Percentiles rank a stretch among this genome's conserved stretches.
Conservation (phyloP, 2,888 invertebrate species). For the Strigamia transsilvanica region DNA sequence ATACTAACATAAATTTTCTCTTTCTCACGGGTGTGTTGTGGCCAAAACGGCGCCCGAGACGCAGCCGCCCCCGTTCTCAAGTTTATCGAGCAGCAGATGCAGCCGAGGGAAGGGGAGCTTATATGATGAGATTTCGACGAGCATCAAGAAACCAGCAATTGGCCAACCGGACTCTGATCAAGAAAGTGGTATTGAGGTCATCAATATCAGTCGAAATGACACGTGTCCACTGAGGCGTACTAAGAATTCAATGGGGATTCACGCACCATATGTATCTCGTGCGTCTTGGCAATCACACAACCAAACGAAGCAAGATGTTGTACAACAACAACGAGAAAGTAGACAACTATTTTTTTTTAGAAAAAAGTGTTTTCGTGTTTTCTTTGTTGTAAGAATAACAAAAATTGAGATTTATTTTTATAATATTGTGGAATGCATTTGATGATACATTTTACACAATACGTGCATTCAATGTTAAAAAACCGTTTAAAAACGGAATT, state of each 20-base stretch:
- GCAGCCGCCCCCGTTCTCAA: background rate
- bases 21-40: conserved; percentile 17
- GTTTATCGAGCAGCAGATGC: conserved; percentile 30
- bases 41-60: conserved; percentile 22
- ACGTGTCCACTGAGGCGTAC: conserved; percentile 34
- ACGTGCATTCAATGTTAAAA: too few relatives aligned
- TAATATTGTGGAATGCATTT: too few relatives aligned
- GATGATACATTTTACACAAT: too few relatives aligned
- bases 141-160: conserved; percentile 38
- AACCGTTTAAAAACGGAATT: too few relatives aligned
- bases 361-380: too few relatives aligned
- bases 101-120: background rate
- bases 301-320: conserved; percentile 18
- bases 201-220: conserved; percentile 31
- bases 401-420: too few relatives aligned
- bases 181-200: conserved; percentile 24
- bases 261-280: background rate
- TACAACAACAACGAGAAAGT: background rate
- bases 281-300: conserved; percentile 20
- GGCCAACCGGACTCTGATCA: conserved; percentile 33
- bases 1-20: conserved; percentile 38
- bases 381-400: too few relatives aligned
- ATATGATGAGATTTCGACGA: conserved; percentile 35
- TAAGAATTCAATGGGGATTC: conserved; percentile 8
- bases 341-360: too few relatives aligned